phyloP scores from a whole-genome alignment of 2,113 vertebrate species.

The Corythoichthys intestinalis region DNA sequence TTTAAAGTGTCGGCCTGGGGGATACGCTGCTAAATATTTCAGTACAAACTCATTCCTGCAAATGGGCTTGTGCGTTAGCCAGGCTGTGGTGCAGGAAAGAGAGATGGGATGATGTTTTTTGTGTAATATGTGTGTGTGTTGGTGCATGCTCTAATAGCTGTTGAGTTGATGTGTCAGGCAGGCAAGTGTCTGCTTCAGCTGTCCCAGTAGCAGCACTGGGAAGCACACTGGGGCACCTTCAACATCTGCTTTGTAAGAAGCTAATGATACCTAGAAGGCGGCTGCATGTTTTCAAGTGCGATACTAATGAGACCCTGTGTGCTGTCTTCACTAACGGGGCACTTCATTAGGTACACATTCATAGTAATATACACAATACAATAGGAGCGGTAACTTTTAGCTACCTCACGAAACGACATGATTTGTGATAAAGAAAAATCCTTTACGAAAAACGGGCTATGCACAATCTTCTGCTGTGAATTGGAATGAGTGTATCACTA shows the following conservation, averaged over 20 bases:
- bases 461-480: too few species aligned
- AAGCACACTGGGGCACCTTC: slow-evolving; percentile 65
- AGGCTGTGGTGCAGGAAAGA: slow-evolving; percentile 50
- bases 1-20: slow-evolving; percentile 67
- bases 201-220: slow-evolving; percentile 60
- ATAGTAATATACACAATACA: neutral
- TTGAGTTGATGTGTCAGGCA: slow-evolving; percentile 44
- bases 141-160: slow-evolving; percentile 38
- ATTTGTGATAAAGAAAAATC: too few species aligned
- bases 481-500: too few species aligned
- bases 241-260: slow-evolving; percentile 76
- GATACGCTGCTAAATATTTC: slow-evolving; percentile 73
- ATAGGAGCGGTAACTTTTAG: neutral
- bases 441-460: too few species aligned
- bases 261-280: slow-evolving; percentile 72
- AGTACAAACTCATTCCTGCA: slow-evolving; percentile 69
- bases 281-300: slow-evolving; percentile 63
- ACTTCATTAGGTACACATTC: neutral
- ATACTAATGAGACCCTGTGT: slow-evolving; percentile 71
- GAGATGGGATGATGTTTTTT: slow-evolving; percentile 46
- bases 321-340: slow-evolving; percentile 30
- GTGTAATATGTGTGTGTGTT: slow-evolving; percentile 22
- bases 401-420: too few species aligned
- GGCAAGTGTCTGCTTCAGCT: slow-evolving; percentile 45
- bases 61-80: slow-evolving; percentile 61